Evolutionary conservation across 2,888 invertebrate genomes (phyloP), one percentile per base, ranked within the genome.

Genomic region (Drosophila suboccidentalis): DNA sequence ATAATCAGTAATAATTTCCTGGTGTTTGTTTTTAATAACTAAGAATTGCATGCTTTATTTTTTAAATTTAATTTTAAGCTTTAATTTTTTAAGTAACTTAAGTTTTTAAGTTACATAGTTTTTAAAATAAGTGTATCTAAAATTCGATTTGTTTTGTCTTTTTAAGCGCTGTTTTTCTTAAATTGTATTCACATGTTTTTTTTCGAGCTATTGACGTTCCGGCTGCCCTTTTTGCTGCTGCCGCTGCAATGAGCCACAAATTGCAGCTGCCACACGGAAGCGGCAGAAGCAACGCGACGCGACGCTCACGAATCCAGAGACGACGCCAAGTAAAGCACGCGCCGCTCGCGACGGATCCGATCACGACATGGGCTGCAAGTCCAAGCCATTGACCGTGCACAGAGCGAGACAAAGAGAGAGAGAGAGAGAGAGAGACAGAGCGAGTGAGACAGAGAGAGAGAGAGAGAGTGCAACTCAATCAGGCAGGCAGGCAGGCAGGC

Each of bases 211-310:
- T 71, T 59, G 71, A 74, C 70, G 85, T 87, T 82, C 58, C 82
- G 85, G 70, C 85, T 80, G 87, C 63, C 75, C 70, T 73, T 70
- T 63, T 64, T 62, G 75, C 55, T 36, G 49, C 32, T 38, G 61
- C 44, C 47, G 41, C 36, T 62, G 82, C 81, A 76, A 64, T 72
- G 74, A 68, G 78, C 66, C 78, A 71, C 85, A 83, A 82, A 81
- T 89, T 87, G 89, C 87, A 89, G 89, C 89, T 87, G 89, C 81
- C 83, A 73, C 83, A 86, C 77, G 87, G 87, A 82, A 85, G 78
- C 84, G 19, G 39, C 75, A 79, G 84, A 74, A 71, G 80, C 43
- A 5, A 47, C 17, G 22, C 60, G 59, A 38, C 26, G 36, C 8
- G 63, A 43, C 63, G 54, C 76, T 69, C 82, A 79, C 78, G 84